These are phyloP conservation scores for Plutomurus gul DNA, from an alignment of 1,140 invertebrate species.

Conservation along the genomic window DNA sequence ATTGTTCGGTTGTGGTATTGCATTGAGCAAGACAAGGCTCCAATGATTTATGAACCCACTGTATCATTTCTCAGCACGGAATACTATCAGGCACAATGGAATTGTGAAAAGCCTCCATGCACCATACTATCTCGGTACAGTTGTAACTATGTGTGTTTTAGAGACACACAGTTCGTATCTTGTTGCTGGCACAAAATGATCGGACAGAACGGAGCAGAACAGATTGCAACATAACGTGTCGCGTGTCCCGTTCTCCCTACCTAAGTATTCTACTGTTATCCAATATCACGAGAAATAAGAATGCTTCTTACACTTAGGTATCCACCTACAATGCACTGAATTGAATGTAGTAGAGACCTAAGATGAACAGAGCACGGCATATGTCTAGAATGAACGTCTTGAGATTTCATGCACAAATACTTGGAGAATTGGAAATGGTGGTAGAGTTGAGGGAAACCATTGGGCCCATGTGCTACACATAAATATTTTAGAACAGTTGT, in stretches of 20 bases:
- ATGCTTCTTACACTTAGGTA: background rate
- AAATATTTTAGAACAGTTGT: background rate
- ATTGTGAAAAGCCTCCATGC: too few species aligned
- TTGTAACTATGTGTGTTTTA: too few species aligned
- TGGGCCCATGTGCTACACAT: background rate
- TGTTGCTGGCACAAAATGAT: background rate
- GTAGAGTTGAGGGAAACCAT: background rate
- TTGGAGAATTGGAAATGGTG: too few species aligned
- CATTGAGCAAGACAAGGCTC: constrained; percentile 31
- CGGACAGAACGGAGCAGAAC: background rate
- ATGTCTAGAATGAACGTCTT: background rate
- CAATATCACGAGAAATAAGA: background rate
- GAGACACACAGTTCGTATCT: background rate
- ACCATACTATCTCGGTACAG: too few species aligned
- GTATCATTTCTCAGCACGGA: constrained; percentile 14
- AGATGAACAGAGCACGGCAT: background rate
- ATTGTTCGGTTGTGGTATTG: background rate
- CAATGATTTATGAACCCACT: constrained; percentile 43
- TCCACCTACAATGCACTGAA: too few species aligned
- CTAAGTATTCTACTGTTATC: background rate
- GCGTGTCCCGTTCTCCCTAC: background rate
- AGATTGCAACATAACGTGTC: constrained; percentile 8
- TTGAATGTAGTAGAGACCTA: background rate
- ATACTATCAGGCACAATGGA: background rate
- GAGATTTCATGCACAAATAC: too few species aligned